Evolutionary conservation across 2,113 vertebrate genomes (phyloP), one percentile per base, ranked within the genome.

Genomic region (Dermatemys mawii): DNA sequence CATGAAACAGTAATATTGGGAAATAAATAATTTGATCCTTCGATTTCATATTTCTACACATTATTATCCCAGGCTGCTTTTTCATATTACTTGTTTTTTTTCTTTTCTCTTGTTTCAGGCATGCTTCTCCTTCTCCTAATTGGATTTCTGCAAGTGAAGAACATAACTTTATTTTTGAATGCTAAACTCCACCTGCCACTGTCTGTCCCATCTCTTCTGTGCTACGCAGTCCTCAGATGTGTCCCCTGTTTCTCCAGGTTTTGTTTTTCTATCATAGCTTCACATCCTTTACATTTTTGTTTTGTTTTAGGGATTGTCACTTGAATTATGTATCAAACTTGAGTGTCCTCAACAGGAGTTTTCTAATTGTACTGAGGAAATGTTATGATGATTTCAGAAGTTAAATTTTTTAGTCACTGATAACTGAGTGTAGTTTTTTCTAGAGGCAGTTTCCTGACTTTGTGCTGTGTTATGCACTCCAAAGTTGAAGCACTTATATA

Each of bases 141-240:
- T 12, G 7, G 50, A 38, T 50, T 7, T 6, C n/a, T 26, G 27
- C 0, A 0, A n/a, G n/a, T 60, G 57, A 14, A 63, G 12, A 78
- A 19, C n/a, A 32, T 32, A 1, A 0, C 57, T 35, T 48, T 2
- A 0, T 41, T 13, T 55, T n/a, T 6, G 35, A 11, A 54, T 60
- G 3, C 22, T 14, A 27, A 63, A 63, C 60, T 63, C 60, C 60
- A 32, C 32, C 32, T 63, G 60, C 22, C 1, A 0, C 57, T 48
- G 63, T 44, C 57, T 80, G 73, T 60, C 24, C 80, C 32, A 55
- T 26, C 9, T 32, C 73, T 53, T 63, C 84, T 41, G 57, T 2
- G 0, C 80, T 19, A 38, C 53, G 27, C 29, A 49, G 17, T 78
- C 27, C 29, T 17, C 27, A 17, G 44, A 49, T 78, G 27, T 48